Evolutionary conservation across 2,888 invertebrate species (phyloP), one percentile per base, ranked within the genome.

Genomic region (Podabrus alpinus): DNA sequence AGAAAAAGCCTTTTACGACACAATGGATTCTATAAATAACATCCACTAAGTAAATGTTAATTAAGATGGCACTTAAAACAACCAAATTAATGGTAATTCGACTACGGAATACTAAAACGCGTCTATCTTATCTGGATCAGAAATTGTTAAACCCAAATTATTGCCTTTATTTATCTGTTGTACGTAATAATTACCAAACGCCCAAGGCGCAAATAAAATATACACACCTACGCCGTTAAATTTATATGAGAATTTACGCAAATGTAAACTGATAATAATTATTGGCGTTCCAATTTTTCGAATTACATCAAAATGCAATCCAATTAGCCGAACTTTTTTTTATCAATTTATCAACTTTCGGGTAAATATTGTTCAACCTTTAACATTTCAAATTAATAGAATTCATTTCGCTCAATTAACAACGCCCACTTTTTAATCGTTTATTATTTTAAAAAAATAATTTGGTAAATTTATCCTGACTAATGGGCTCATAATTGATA

Each of bases 41-140:
- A 69, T 60, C 24, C n/a, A 45, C 45, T 45, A 45, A 69, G 59
- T 60, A 69, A 69, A 69, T 69, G 69, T 60, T 69, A 69, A 69
- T 69, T 69, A 69, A 59, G 19, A 15, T 69, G 69, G 25, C 69
- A 69, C 59, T 60, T 15, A 11, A n/a, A 17, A 15, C 29, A 11
- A 29, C n/a, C 11, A 15, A 15, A 17, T 45, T 68, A 45, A 16
- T 68, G 59, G 59, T 68, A 24, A n/a, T 21, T 60, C 25, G 16
- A 29, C 67, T 67, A 25, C 25, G 16, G 67, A 67, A 67, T 25
- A 16, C 19, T 64, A 64, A 45, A 45, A 45, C 45, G 45, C 45
- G 45, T 45, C 45, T 45, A 45, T 45, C 45, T 45, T 45, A 45
- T 45, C 45, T n/a, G 45, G 45, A 45, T 45, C 45, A 45, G 45